Percentiles rank a stretch among this genome's conserved stretches.
These are phyloP conservation scores for Pocillopora damicornis DNA, from an alignment of 64 coral and sea anemone genomes.

Conservation along the genomic window DNA sequence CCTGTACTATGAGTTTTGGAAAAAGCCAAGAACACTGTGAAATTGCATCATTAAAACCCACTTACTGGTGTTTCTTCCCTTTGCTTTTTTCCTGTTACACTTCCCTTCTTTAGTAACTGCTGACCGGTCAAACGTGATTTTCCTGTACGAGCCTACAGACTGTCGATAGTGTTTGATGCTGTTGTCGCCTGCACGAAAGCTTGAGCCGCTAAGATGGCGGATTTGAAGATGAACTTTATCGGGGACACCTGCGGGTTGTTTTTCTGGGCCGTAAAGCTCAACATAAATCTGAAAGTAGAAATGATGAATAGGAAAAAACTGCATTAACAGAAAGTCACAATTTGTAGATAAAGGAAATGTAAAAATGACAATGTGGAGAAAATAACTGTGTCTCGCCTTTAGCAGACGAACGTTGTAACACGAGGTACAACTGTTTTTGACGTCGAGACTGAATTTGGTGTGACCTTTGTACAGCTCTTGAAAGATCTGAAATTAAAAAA, in stretches of 20 bases:
- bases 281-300: no score
- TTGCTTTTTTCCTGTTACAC: background rate
- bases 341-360: no score
- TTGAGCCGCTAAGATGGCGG: background rate
- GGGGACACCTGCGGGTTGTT: background rate
- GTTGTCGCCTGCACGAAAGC: background rate
- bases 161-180: background rate
- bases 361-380: background rate
- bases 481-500: background rate
- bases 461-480: background rate
- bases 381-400: background rate
- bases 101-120: background rate
- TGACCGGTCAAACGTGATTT: conserved; percentile 2
- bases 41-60: background rate
- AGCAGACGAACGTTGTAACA: background rate
- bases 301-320: no score
- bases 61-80: background rate
- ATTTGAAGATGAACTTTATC: background rate
- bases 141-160: background rate
- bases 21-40: no score
- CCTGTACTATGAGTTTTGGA: no score
- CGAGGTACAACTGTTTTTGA: background rate
- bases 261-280: background rate
- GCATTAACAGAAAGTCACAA: no score
- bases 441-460: background rate